Evolutionary conservation across 2,113 vertebrate species (phyloP).

Genomic region (Syngnathoides biaculeatus): DNA sequence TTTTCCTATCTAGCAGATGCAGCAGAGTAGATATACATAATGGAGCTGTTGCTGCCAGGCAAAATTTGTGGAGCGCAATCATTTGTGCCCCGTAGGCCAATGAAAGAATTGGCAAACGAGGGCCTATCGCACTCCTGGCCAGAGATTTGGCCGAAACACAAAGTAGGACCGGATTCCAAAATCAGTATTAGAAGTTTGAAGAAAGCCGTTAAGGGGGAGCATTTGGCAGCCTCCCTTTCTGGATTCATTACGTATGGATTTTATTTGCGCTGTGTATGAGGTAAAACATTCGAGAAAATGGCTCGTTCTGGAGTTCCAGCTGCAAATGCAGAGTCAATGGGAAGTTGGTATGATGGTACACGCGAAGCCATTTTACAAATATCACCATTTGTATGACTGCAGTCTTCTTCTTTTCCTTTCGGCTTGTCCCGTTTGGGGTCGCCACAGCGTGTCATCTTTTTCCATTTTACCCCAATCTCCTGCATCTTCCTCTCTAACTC

Average conservation of each 20-base stretch:
- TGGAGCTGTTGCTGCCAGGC: not conserved
- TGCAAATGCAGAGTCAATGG: not conserved
- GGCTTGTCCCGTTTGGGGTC: too few species aligned
- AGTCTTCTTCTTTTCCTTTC: too few species aligned
- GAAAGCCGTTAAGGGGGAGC: not conserved
- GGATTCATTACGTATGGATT: not conserved
- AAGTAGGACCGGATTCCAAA: not conserved
- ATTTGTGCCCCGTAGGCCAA: not conserved
- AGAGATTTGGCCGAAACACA: not conserved
- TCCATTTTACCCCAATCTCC: too few species aligned
- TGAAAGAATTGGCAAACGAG: not conserved
- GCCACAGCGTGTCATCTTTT: too few species aligned
- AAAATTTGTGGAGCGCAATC: not conserved
- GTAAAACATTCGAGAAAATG: not conserved
- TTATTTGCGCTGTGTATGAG: not conserved
- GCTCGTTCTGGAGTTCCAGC: not conserved
- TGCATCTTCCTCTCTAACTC: too few species aligned
- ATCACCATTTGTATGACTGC: not conserved
- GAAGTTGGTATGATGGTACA: not conserved
- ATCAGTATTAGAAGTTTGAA: not conserved
- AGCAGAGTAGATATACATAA: not conserved
- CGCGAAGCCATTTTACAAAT: not conserved
- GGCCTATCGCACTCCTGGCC: not conserved
- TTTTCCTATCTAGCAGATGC: not conserved
- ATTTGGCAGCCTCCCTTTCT: conserved; percentile 49